Base-by-base conservation (phyloP, 1,140 invertebrate genomes). In the Aricia agestis region DNA sequence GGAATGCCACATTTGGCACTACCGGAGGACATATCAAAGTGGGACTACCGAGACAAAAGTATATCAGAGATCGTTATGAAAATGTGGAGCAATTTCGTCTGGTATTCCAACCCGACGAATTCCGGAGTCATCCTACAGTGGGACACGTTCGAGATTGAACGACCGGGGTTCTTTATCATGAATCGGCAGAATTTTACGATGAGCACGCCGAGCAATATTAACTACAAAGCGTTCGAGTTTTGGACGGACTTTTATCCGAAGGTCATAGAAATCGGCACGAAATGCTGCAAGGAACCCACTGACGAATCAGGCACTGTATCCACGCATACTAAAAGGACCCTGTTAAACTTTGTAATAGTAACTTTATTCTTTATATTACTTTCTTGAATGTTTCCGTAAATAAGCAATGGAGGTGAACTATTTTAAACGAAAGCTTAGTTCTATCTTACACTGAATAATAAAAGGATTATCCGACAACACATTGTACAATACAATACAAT, bases 181-280 rank as follows among this genome's bases (percentile, higher is more conserved):
- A 95, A 96, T 77, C 93, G 94, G 66, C 80, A 89, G 68, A 95
- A 93, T 74, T 95, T 96, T 74, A 95, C 94, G 69, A 96, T 96
- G 93, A 95, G 94, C 74, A 93, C 94, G 69, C 78, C 93, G 1
- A 89, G 84, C 1, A 92, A 87, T 10, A 92, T 96, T 0, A 94
- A 96, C 87, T 96, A 96, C 80, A 95, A 95, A 79, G 93, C 95
- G 9, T 93, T 96, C 74, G 93, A 94, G 59, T 97, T 97, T 88
- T 97, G 96, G 96, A 96, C 96, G 78, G 93, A 96, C 52, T 96
- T 96, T 79, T 97, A 96, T 83, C 96, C 96, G 0, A 95, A 93
- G 83, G 93, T 97, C 11, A 77, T 96, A 0, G 92, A 94, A 78
- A 93, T 95, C 70, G 94, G 95, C 0, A 94, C 93, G 1, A 93